Evolutionary conservation across 2,888 invertebrate genomes (phyloP), one percentile per base, ranked within the genome.

Genomic region (Lobophora halterata): DNA sequence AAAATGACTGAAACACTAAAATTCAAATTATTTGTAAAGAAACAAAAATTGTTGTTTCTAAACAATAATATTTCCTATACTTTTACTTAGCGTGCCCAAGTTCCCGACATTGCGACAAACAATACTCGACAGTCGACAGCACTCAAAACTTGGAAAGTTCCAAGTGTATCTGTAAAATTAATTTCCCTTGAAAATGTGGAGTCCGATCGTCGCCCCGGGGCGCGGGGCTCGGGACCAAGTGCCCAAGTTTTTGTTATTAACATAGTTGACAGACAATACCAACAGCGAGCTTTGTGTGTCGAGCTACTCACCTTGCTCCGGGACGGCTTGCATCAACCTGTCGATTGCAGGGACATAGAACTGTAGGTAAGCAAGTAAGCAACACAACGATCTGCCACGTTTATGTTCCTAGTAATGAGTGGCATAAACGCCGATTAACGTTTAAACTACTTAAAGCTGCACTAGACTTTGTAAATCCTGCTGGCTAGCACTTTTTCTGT

Each of bases 251-350:
- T 51, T 42, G 55, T 52, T 48, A 51, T 55, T 58, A 55, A 52
- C 56, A 53, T 54, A 52, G 53, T 55, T 55, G 50, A 56, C 54
- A 54, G 50, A 50, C 53, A 44, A 50, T 46, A 46, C 30, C 43
- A 45, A 38, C 43, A 27, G 41, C 34, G 27, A 24, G 24, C 33
- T 32, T 25, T 37, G 32, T 39, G 27, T 31, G 38, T 19, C 12
- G n/a, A 2, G 1, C 6, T n/a, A 6, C 10, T 16, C n/a, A 11
- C 3, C 7, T 9, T 13, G 23, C 23, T 7, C 13, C 31, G 38
- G 32, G 17, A 27, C 30, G 36, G 18, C 5, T 4, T 5, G 17
- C 4, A n/a, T n/a, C n/a, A n/a, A n/a, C n/a, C n/a, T n/a, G n/a
- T n/a, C n/a, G n/a, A n/a, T n/a, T n/a, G n/a, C n/a, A n/a, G n/a